These are phyloP conservation scores for Anaspis maculata DNA, from an alignment of 2,888 invertebrate species.

Conservation along the genomic window DNA sequence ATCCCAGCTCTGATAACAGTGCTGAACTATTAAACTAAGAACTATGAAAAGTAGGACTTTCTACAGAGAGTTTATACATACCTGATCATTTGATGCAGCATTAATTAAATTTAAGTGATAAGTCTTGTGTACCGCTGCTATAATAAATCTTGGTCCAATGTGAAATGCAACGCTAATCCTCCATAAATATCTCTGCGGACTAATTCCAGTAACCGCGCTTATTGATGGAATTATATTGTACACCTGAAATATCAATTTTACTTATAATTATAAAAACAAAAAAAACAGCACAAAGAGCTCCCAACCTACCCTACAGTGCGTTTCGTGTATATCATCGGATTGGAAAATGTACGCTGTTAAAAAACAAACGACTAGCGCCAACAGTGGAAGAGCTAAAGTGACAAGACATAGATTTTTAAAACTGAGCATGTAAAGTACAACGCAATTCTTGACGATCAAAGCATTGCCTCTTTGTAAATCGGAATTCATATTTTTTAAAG, in stretches of 20 bases:
- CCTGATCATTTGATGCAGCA: slow-evolving; percentile 49
- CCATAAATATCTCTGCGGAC: slow-evolving; percentile 90
- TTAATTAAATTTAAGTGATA: slow-evolving; percentile 65
- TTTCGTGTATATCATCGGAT: slow-evolving; percentile 89
- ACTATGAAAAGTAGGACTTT: no score
- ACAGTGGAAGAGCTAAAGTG: slow-evolving; percentile 77
- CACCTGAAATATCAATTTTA: slow-evolving; percentile 51
- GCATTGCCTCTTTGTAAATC: no score
- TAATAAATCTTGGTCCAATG: slow-evolving; percentile 81
- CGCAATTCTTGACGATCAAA: slow-evolving; percentile 30
- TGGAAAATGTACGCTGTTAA: slow-evolving; percentile 84
- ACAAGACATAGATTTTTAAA: slow-evolving; percentile 73
- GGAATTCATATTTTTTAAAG: no score
- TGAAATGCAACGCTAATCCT: slow-evolving; percentile 86
- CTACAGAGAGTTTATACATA: no score
- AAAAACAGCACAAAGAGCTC: not conserved
- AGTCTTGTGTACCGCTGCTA: slow-evolving; percentile 78
- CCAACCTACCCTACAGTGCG: slow-evolving; percentile 80
- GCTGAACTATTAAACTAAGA: no score
- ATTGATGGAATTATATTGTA: slow-evolving; percentile 92
- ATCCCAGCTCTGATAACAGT: no score
- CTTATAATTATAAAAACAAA: not conserved
- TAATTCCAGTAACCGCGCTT: slow-evolving; percentile 90
- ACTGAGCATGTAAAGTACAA: slow-evolving; percentile 63
- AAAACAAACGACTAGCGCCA: slow-evolving; percentile 80